These are phyloP conservation scores for Asbolus verrucosus DNA, from an alignment of 1,140 invertebrate species.

Conservation along the genomic window DNA sequence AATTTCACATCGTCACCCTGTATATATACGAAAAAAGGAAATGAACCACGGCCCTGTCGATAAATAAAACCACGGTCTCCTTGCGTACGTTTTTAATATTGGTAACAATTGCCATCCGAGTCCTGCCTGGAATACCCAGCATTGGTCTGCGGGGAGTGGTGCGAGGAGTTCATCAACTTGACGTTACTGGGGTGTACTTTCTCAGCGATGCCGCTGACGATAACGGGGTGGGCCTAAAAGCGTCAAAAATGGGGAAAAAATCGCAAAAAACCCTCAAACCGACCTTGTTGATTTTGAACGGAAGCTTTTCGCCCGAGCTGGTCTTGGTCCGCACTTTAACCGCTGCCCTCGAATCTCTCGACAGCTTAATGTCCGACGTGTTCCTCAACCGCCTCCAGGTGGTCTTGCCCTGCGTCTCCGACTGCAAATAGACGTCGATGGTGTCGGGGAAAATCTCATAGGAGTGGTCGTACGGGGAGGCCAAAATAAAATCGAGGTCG, in stretches of 20 bases:
- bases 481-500: conserved; percentile 71
- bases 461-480: conserved; percentile 72
- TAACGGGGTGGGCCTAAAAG: conserved; percentile 69
- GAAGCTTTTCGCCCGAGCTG: too few relatives aligned
- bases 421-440: conserved; percentile 70
- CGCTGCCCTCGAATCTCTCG: conserved; percentile 54
- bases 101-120: conserved; percentile 67
- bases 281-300: neutral
- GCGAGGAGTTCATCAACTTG: conserved; percentile 75
- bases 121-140: conserved; percentile 75
- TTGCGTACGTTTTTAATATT: conserved; percentile 55
- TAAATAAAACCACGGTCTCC: too few relatives aligned
- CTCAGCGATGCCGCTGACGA: conserved; percentile 70
- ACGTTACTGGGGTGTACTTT: conserved; percentile 71
- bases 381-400: conserved; percentile 72
- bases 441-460: conserved; percentile 71
- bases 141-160: conserved; percentile 75
- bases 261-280: neutral
- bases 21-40: too few relatives aligned
- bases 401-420: conserved; percentile 68
- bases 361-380: conserved; percentile 66
- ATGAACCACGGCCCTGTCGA: too few relatives aligned
- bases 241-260: neutral
- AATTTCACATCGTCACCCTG: too few relatives aligned
- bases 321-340: neutral